These are phyloP conservation scores for roundworm (Caenorhabditis elegans) DNA, from an alignment of 1,140 invertebrate species.

Conservation along the genomic window DNA sequence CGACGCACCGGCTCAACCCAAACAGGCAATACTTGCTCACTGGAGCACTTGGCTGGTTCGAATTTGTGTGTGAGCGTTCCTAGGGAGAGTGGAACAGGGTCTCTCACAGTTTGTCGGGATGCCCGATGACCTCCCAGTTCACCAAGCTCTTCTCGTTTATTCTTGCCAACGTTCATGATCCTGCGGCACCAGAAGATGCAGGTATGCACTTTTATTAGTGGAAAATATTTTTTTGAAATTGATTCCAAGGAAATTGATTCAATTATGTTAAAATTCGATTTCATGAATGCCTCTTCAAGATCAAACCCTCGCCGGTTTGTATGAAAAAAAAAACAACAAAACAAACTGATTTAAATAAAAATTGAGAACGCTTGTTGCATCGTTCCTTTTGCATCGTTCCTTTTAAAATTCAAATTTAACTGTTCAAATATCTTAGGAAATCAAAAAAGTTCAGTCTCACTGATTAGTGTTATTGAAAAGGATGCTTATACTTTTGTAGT, in stretches of 20 bases:
- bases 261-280: no score
- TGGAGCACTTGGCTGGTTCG: not conserved
- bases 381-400: no score
- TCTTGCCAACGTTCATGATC: conserved; percentile 65
- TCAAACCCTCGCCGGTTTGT: no score
- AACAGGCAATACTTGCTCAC: conserved; percentile 27
- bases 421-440: not conserved
- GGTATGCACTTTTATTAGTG: conserved; percentile 33
- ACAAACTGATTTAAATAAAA: no score
- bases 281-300: no score
- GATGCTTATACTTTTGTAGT: no score
- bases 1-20: conserved; percentile 21
- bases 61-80: not conserved
- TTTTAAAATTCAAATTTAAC: not conserved
- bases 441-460: no score
- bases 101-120: conserved; percentile 11
- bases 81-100: not conserved
- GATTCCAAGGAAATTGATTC: no score
- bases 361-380: no score
- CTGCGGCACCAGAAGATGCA: conserved; percentile 51
- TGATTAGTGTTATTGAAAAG: no score
- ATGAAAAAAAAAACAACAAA: no score
- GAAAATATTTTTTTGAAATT: no score
- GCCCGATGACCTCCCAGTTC: conserved; percentile 64
- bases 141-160: conserved; percentile 66